Conservation (phyloP, 1,140 invertebrate species). For the Wiebesia pumilae region DNA sequence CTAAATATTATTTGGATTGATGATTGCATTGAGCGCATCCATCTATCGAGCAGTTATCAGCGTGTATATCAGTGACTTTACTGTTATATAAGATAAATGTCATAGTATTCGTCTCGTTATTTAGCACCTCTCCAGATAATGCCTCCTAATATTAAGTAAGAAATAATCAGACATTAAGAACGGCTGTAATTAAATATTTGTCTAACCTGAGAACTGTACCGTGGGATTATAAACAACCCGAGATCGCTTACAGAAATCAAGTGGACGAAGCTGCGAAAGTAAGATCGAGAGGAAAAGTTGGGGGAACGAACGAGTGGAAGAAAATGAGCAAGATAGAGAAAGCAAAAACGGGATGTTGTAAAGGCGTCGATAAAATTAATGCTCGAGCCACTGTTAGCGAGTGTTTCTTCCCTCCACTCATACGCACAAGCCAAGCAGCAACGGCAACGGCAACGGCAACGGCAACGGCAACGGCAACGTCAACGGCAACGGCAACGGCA, state of each 20-base stretch:
- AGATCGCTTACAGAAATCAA: slow-evolving; percentile 26
- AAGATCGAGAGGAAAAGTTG: slow-evolving; percentile 10
- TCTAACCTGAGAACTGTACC: too few relatives aligned
- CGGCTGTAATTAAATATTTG: not conserved
- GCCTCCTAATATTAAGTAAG: not conserved
- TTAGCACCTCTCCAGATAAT: not conserved
- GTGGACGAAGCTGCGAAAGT: not conserved
- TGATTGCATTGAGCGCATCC: not conserved
- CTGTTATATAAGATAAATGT: not conserved
- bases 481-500: not conserved
- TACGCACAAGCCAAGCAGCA: not conserved
- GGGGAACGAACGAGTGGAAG: not conserved
- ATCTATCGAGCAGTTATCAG: not conserved
- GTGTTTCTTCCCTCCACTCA: not conserved
- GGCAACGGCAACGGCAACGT: not conserved
- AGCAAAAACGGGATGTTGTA: slow-evolving; percentile 1
- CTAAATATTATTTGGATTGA: not conserved
- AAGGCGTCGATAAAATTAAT: slow-evolving; percentile 50
- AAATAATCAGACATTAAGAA: not conserved
- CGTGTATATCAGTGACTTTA: not conserved
- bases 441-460: not conserved
- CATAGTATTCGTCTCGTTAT: not conserved
- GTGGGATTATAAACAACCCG: not conserved
- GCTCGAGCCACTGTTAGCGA: not conserved
- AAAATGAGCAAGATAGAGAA: not conserved